Evolutionary conservation across 2,888 invertebrate species (phyloP), one percentile per base, ranked within the genome.

Genomic region (Microctonus aethiopoides): DNA sequence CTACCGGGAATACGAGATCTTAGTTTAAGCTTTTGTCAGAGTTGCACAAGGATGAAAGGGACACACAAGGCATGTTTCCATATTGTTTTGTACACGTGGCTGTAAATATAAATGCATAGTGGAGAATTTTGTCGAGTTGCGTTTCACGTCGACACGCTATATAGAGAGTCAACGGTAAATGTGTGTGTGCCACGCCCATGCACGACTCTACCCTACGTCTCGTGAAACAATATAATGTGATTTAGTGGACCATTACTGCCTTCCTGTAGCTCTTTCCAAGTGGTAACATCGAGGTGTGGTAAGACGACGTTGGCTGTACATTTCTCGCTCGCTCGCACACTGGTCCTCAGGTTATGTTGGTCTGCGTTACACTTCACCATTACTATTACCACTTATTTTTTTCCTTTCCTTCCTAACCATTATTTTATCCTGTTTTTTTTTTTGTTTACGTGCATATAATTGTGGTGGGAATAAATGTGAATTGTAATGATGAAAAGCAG

Each of bases 201-300:
- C 20, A 32, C 51, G 62, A 34, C 62, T 41, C 74, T 60, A 71
- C 60, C 56, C 57, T 46, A 74, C 76, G 74, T 78, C 79, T 79
- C 75, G 78, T 83, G 84, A 84, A 84, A 85, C 84, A 84, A 84
- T 84, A 84, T 84, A 83, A 83, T 83, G 83, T 84, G 85, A 84
- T 84, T 85, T 85, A 84, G 79, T 79, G 76, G 79, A 79, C 83
- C 84, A 84, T 84, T 84, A 84, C 83, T 79, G 82, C 79, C 81
- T 78, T 46, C 46, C 79, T 79, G 81, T 84, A 84, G 9, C 46
- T 16, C 79, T 83, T 80, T 80, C 79, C n/a, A 72, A 79, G 81
- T 72, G 77, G 74, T 73, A 72, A 77, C 75, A 76, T 65, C 78
- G 79, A 77, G 78, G 73, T 80, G 78, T 74, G 78, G 79, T 77